These are phyloP conservation scores for Panthera leo DNA, from an alignment of 2,113 vertebrate species.

Conservation along the genomic window DNA sequence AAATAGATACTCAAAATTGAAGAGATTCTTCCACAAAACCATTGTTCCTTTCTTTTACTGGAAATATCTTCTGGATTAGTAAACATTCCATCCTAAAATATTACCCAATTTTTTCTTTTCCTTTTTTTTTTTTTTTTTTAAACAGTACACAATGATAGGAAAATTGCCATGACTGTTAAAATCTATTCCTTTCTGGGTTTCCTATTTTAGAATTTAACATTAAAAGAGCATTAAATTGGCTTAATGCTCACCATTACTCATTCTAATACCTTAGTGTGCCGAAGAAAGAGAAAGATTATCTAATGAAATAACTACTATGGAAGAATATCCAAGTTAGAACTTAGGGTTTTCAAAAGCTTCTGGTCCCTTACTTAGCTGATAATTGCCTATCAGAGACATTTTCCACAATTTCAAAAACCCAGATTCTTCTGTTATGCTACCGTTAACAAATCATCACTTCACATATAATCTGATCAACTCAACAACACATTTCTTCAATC, in stretches of 20 bases:
- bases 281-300: neutral
- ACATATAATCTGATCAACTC: neutral
- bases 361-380: neutral
- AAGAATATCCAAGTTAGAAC: neutral
- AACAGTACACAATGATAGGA: neutral
- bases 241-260: constrained; percentile 14
- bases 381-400: neutral
- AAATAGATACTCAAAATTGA: neutral
- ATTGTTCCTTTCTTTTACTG: neutral
- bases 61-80: neutral
- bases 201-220: constrained; percentile 38
- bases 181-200: neutral
- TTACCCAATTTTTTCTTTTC: neutral
- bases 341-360: neutral
- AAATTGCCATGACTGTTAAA: constrained; percentile 3
- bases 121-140: neutral
- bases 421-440: neutral
- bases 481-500: neutral
- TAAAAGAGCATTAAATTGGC: neutral
- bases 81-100: constrained; percentile 46
- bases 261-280: neutral
- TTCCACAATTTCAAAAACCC: neutral
- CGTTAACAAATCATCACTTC: neutral
- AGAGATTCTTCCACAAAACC: constrained; percentile 28
- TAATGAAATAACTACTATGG: neutral